Evolutionary conservation across 2,888 invertebrate genomes (phyloP).

Genomic region (Panzeria rudis): DNA sequence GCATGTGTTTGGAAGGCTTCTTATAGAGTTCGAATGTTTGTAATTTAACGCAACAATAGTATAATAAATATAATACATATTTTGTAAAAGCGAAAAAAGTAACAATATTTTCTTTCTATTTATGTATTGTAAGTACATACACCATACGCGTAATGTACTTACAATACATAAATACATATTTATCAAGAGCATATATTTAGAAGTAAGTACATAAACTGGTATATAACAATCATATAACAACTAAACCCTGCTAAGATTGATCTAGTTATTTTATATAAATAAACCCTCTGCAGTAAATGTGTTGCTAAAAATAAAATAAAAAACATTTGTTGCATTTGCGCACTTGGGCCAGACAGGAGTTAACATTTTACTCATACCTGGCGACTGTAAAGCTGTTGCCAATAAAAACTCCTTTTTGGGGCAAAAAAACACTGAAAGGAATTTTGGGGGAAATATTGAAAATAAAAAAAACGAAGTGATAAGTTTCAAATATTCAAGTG

Average conservation of each 20-base stretch:
- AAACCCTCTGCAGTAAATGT: constrained; percentile 19
- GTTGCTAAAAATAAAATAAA: constrained; percentile 19
- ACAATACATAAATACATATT: not conserved
- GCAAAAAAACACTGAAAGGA: constrained; percentile 37
- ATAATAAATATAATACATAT: not conserved
- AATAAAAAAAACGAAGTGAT: too few relatives aligned
- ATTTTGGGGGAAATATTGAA: not conserved
- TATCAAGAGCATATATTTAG: not conserved
- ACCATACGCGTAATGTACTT: too few relatives aligned
- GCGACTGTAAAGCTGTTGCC: constrained; percentile 3
- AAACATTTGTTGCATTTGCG: constrained; percentile 66
- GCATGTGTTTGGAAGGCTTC: not conserved
- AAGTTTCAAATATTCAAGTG: too few relatives aligned
- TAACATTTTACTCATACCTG: constrained; percentile 38
- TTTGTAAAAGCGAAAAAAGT: too few relatives aligned
- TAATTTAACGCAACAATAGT: not conserved
- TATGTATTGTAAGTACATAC: too few relatives aligned
- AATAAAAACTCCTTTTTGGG: constrained; percentile 13
- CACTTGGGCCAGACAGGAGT: constrained; percentile 65
- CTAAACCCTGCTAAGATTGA: constrained; percentile 29
- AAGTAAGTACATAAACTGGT: constrained; percentile 1
- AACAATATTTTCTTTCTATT: too few relatives aligned
- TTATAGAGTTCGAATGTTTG: not conserved
- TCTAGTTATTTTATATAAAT: constrained; percentile 51
- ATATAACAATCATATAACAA: constrained; percentile 24